phyloP scores from a whole-genome alignment of 1,140 invertebrate species.

The Cherax quadricarinatus region DNA sequence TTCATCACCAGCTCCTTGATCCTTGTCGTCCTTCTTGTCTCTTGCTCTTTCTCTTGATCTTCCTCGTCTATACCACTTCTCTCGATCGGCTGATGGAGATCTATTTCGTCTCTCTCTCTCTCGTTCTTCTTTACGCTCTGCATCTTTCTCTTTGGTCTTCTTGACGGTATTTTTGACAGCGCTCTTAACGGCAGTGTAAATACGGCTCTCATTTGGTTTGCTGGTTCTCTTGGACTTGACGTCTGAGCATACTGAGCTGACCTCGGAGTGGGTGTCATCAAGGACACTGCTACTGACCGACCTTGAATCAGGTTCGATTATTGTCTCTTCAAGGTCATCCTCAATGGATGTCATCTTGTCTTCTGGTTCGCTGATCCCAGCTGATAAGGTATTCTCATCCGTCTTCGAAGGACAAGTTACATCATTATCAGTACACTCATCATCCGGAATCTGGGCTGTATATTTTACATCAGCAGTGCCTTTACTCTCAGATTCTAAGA shows the following conservation, averaged over 20 bases:
- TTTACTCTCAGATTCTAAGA: constrained; percentile 54
- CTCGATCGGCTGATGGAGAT: constrained; percentile 66
- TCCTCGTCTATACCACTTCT: constrained; percentile 72
- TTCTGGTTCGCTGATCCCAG: neutral
- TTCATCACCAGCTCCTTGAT: constrained; percentile 25
- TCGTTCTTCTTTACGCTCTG: constrained; percentile 64
- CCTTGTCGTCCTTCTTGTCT: constrained; percentile 57
- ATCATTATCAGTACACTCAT: neutral
- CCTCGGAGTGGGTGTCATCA: constrained; percentile 63
- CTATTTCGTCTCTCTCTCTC: constrained; percentile 61
- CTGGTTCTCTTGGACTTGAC: constrained; percentile 37
- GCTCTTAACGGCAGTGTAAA: constrained; percentile 69
- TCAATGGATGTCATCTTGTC: neutral
- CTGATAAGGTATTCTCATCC: neutral
- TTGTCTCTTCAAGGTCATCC: constrained; percentile 15
- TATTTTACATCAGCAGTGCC: neutral
- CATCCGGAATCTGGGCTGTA: neutral
- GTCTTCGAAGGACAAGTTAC: neutral
- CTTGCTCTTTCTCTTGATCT: constrained; percentile 65
- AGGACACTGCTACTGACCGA: constrained; percentile 51
- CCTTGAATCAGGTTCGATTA: constrained; percentile 33
- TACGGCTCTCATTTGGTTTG: constrained; percentile 49
- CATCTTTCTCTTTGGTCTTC: constrained; percentile 73
- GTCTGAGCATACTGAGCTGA: constrained; percentile 66
- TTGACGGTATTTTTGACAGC: constrained; percentile 73